Conservation (phyloP, 2,888 invertebrate genomes). For the Calliphora vomitoria region DNA sequence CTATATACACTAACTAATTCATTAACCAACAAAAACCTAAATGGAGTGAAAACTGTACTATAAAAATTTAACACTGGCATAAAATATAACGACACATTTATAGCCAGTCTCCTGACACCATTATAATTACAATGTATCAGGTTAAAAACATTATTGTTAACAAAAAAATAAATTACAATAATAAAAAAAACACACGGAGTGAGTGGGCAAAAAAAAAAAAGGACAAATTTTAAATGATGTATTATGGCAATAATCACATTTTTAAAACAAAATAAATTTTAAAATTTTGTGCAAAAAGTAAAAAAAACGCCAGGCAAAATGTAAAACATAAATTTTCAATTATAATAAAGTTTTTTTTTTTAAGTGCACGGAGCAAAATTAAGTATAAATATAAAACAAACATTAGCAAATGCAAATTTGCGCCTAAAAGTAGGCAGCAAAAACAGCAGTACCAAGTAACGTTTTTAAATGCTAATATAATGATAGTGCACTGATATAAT, state of each 20-base stretch:
- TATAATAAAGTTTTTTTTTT: slow-evolving; percentile 23
- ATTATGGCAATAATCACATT: slow-evolving; percentile 54
- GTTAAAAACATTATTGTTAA: slow-evolving; percentile 55
- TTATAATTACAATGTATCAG: slow-evolving; percentile 55
- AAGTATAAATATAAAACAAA: not conserved
- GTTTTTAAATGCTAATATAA: too few species aligned
- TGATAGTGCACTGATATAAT: too few species aligned
- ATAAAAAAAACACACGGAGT: not conserved
- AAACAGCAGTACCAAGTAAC: too few species aligned
- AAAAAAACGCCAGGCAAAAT: not conserved
- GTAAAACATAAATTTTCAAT: slow-evolving; percentile 56
- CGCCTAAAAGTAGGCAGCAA: not conserved
- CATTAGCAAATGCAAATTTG: not conserved
- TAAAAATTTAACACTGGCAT: slow-evolving; percentile 26
- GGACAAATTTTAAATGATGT: slow-evolving; percentile 42
- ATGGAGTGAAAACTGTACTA: slow-evolving; percentile 57
- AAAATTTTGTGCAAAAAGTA: not conserved
- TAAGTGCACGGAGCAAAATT: not conserved
- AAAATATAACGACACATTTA: not conserved
- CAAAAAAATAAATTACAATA: slow-evolving; percentile 20
- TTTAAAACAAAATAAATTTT: slow-evolving; percentile 39
- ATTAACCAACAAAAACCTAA: slow-evolving; percentile 57
- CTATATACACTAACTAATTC: slow-evolving; percentile 17
- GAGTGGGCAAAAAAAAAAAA: not conserved
- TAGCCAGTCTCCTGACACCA: slow-evolving; percentile 29